Conservation (phyloP, 30 jellyfish, hydroid and myxozoan species). For the Clytia hemisphaerica region DNA sequence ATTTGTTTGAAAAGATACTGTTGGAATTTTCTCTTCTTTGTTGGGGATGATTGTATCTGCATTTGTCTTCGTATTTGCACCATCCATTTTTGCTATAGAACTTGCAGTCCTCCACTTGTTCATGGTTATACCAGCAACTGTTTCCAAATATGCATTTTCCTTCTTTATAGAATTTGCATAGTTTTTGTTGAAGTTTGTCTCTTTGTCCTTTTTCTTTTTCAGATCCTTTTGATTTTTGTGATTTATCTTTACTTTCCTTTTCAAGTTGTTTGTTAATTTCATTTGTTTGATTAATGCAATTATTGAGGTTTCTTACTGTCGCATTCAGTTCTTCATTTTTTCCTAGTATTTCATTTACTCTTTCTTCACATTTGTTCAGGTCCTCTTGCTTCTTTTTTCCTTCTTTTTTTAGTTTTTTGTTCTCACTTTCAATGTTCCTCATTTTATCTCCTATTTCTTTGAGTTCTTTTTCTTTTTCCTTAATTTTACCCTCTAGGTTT, state of each 20-base stretch:
- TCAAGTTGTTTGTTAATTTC: constrained; percentile 3
- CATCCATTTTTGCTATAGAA: neutral
- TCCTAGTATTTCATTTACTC: neutral
- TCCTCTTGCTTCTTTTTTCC: neutral
- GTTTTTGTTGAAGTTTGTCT: neutral
- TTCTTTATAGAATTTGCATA: too few relatives aligned
- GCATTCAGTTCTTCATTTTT: too few relatives aligned
- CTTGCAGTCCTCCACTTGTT: neutral
- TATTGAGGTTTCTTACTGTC: neutral
- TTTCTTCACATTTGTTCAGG: neutral
- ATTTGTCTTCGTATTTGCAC: neutral
- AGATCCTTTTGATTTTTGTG: neutral
- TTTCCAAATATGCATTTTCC: neutral
- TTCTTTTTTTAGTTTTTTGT: neutral
- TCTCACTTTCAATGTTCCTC: neutral
- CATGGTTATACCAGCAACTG: neutral
- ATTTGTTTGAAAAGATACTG: too few relatives aligned
- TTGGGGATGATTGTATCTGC: neutral
- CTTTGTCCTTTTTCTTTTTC: neutral
- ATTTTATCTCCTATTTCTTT: neutral
- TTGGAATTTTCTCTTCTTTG: neutral
- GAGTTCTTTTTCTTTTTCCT: neutral
- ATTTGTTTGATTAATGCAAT: neutral
- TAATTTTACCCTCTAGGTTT: neutral
- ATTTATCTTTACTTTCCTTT: neutral